Evolutionary conservation across 2,888 invertebrate species (phyloP), one percentile per base, ranked within the genome.

Genomic region (Tetanocera ferruginea): DNA sequence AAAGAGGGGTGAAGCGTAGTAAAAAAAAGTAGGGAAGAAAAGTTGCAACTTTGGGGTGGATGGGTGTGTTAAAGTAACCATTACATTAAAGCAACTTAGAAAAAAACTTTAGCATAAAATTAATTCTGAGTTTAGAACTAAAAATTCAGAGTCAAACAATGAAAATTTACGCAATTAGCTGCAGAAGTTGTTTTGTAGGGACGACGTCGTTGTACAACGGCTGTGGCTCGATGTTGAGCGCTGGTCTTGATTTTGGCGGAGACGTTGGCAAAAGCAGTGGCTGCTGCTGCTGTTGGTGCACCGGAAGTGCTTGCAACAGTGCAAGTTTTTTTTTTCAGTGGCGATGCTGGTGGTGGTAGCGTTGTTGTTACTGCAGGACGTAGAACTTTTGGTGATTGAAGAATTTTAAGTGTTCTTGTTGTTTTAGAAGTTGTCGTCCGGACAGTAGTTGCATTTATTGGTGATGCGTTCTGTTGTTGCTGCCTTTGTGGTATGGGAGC

Each of bases 141-240:
- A 69, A 14, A 43, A 67, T 67, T 43, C 25, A 69, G 69, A 25
- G 49, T 51, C 25, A 70, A 71, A 31, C 71, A 34, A 55, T 71
- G 14, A 71, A 71, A 37, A 75, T 75, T 75, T 75, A 75, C 75
- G 75, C 67, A 75, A 75, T 75, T 52, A 31, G 31, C 28, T 17
- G 75, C 52, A 8, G 75, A 17, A 28, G 60, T 19, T 43, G 72
- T 37, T 71, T 34, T 64, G 64, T 62, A 66, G 23, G 75, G 55
- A 31, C 52, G 75, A 55, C 37, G 75, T 6, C 69, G 34, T 34
- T n/a, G 19, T 14, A 55, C 55, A 19, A 55, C 55, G 19, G 14
- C 19, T 19, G 55, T 52, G 31, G 6, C 14, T 34, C 11, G 55
- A 8, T 19, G 17, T 55, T 34, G 71, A 34, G 28, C 19, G 55